phyloP scores from a whole-genome alignment of 2,888 invertebrate species.

The Acleris literana region DNA sequence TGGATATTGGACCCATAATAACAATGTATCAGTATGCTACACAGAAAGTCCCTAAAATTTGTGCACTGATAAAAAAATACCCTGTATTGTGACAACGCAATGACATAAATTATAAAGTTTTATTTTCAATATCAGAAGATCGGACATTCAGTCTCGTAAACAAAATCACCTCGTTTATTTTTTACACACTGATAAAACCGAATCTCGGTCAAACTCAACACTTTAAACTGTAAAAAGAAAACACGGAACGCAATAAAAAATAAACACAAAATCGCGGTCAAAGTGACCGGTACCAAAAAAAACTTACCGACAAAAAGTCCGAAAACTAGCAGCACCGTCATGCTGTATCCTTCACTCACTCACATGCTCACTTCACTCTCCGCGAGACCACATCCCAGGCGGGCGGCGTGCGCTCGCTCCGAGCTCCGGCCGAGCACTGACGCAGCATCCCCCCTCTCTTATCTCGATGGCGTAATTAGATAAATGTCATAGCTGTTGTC shows the following conservation, averaged over 20 bases:
- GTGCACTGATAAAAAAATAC: no score
- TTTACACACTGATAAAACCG: no score
- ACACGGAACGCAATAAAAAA: not conserved
- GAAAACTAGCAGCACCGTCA: constrained; percentile 59
- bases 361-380: not conserved
- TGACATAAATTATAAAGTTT: no score
- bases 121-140: no score
- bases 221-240: not conserved
- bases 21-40: no score
- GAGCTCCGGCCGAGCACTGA: constrained; percentile 49
- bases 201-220: no score
- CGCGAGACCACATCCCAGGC: not conserved
- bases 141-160: no score
- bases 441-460: constrained; percentile 52
- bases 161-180: no score
- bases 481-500: constrained; percentile 80
- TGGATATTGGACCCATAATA: no score
- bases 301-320: constrained; percentile 64
- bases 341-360: constrained; percentile 42
- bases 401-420: constrained; percentile 38
- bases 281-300: not conserved
- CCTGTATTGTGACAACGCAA: no score
- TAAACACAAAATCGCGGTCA: not conserved
- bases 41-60: no score
- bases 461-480: constrained; percentile 81